Evolutionary conservation across 92 coral and sea anemone species (phyloP), one percentile per base, ranked within the genome.

Genomic region (Desmophyllum pertusum): DNA sequence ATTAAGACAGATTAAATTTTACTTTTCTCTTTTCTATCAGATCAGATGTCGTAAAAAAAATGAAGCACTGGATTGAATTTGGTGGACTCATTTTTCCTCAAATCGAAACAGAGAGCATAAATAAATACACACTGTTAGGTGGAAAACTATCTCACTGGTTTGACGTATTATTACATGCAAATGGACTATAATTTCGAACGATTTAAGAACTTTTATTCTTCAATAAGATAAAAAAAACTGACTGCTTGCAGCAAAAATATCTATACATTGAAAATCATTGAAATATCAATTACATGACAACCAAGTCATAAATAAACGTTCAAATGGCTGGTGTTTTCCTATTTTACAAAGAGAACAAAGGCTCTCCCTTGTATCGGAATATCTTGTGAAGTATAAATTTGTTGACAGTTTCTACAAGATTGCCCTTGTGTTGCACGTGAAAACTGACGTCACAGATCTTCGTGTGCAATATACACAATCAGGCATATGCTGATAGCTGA

Each of bases 371-470:
- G 6, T 37, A 40, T 59, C 37, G 62, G 19, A 10, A 37, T n/a
- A 36, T 43, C 43, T 43, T 33, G 27, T 11, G 50, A 30, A 18
- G 45, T 8, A 17, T 13, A 64, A 40, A 29, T 10, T 30, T 35
- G 21, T 10, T 76, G 80, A 38, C 67, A 57, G 80, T 36, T 55
- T 51, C 19, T 38, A 53, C 8, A n/a, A 37, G 63, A 75, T 75
- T 13, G 9, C 36, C 27, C 23, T 74, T 18, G 40, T n/a, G n/a
- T n/a, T n/a, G n/a, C n/a, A n/a, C n/a, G 38, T 10, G 30, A 55
- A 77, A n/a, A 27, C 39, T 61, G 36, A 77, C 81, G 81, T 77
- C 70, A 77, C 39, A 40, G 21, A 40, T 59, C 67, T 77, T 38
- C 64, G 30, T 8, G 70, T 46, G 38, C 63, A 75, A 75, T 36